Conservation (phyloP, 1,140 invertebrate species). For the Pseudachorutes palmiensis region DNA sequence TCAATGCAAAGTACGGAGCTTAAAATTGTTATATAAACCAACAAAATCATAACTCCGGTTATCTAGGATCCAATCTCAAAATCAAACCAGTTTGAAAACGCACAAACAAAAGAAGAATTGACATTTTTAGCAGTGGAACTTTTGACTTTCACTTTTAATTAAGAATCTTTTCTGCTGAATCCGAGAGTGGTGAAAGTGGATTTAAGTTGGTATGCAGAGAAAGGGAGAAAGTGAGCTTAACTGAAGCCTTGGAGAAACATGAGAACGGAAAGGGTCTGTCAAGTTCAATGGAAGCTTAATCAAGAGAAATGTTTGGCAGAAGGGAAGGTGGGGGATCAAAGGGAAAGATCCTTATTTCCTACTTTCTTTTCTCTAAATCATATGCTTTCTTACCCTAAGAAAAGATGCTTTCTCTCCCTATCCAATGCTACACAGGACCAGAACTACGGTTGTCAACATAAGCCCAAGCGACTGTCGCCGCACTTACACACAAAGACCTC, state of each 20-base stretch:
- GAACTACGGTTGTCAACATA: background rate
- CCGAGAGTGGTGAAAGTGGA: background rate
- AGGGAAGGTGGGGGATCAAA: constrained; percentile 21
- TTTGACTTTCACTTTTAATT: background rate
- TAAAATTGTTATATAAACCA: too few relatives aligned
- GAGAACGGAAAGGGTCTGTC: too few relatives aligned
- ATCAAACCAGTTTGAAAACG: too few relatives aligned
- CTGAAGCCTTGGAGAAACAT: too few relatives aligned
- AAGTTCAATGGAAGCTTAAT: constrained; percentile 34
- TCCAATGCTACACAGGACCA: background rate
- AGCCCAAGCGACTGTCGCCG: background rate
- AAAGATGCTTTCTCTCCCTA: background rate
- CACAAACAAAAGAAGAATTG: too few relatives aligned
- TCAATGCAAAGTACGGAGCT: too few relatives aligned
- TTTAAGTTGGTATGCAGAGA: too few relatives aligned
- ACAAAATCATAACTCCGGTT: too few relatives aligned
- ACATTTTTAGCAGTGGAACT: too few relatives aligned
- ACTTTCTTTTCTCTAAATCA: constrained; percentile 16
- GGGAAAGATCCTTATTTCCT: constrained; percentile 1
- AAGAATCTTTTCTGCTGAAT: background rate
- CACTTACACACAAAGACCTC: too few relatives aligned
- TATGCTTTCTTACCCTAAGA: constrained; percentile 28
- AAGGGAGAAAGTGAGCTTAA: too few relatives aligned
- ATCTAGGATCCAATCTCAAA: too few relatives aligned
- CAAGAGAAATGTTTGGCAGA: constrained; percentile 35